phyloP scores from a whole-genome alignment of 2,113 vertebrate species.

The Mesembrinibis cayennensis region DNA sequence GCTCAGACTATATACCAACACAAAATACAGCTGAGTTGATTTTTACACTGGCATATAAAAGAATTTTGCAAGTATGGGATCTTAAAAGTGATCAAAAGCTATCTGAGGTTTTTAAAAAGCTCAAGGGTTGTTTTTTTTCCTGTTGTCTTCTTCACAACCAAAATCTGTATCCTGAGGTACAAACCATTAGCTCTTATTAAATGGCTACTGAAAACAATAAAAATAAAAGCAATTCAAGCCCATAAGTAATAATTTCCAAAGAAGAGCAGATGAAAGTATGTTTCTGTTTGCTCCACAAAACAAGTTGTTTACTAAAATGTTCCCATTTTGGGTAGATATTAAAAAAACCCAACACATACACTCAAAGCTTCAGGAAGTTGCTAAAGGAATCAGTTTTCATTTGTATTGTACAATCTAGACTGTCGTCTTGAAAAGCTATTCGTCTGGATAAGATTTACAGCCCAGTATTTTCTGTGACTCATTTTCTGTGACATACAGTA shows the following conservation, averaged over 20 bases:
- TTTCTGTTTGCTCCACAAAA: not conserved
- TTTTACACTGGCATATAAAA: conserved; percentile 42
- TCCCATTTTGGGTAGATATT: not conserved
- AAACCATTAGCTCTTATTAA: not conserved
- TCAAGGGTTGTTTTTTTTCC: not conserved
- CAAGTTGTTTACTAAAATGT: not conserved
- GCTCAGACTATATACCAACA: conserved; percentile 65
- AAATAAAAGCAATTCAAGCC: not conserved
- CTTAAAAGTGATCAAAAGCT: conserved; percentile 18
- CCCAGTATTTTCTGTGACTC: not conserved
- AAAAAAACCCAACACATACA: not conserved
- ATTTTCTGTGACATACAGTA: not conserved
- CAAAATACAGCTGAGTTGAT: conserved; percentile 47
- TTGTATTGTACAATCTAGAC: not conserved
- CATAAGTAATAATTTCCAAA: not conserved
- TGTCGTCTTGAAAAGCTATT: not conserved
- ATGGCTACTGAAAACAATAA: conserved; percentile 33
- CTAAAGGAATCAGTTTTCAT: not conserved
- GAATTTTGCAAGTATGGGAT: conserved; percentile 10
- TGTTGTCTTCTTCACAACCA: conserved; percentile 3
- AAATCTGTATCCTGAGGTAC: not conserved
- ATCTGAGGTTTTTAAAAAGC: conserved; percentile 15
- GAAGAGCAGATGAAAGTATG: not conserved
- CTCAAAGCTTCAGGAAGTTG: not conserved
- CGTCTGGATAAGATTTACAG: not conserved